A percentile compares a stretch with the other conserved stretches of the same genome.
These are phyloP conservation scores for Chaetogeoica ovagalla DNA, from an alignment of 2,888 invertebrate genomes.

Conservation along the genomic window DNA sequence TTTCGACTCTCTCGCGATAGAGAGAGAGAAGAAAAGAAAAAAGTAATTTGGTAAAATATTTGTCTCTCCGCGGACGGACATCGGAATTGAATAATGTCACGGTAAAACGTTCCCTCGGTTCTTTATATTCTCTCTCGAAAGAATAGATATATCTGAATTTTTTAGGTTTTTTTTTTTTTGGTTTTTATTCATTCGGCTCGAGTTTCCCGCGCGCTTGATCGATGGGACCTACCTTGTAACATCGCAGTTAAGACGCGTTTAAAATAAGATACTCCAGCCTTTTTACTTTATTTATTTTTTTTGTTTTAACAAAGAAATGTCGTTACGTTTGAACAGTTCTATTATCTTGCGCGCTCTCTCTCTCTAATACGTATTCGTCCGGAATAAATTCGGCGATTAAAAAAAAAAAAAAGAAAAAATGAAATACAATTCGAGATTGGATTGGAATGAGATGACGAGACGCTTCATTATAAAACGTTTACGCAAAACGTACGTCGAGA, in stretches of 20 bases:
- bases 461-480: too few species aligned
- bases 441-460: background rate
- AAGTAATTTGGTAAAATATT: too few species aligned
- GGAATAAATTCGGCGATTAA: conserved; percentile 26
- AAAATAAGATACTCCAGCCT: conserved; percentile 13
- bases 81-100: too few species aligned
- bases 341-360: background rate
- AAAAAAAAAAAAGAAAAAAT: too few species aligned
- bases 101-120: too few species aligned
- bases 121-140: background rate
- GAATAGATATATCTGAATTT: background rate
- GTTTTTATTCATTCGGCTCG: conserved; percentile 37
- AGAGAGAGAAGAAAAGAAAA: too few species aligned
- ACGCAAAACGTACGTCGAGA: too few species aligned
- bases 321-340: conserved; percentile 37
- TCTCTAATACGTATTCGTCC: conserved; percentile 24
- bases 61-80: too few species aligned
- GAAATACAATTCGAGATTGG: background rate
- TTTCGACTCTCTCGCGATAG: too few species aligned
- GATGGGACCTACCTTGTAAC: conserved; percentile 32
- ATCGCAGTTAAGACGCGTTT: conserved; percentile 30
- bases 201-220: conserved; percentile 34
- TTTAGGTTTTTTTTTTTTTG: background rate
- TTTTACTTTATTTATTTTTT: conserved; percentile 24
- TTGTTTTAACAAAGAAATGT: conserved; percentile 37